Base-by-base conservation (phyloP, 2,888 invertebrate genomes). In the Ferdinandea cuprea region DNA sequence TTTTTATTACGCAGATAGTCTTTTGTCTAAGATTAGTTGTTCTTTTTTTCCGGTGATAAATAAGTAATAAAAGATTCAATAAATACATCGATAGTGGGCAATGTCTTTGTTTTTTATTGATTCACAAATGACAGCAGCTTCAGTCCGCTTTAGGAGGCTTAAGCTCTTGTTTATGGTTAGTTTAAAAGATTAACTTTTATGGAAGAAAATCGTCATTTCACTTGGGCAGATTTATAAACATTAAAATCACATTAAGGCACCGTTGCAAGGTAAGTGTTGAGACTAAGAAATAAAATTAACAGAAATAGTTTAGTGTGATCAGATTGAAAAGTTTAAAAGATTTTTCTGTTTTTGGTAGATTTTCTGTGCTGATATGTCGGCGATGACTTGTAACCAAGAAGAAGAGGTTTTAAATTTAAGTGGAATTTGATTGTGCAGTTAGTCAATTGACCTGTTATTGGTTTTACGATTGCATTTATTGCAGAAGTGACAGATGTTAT, bases 1-100 rank as follows among this genome's bases (percentile, higher is more conserved):
- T 56, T 74, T 80, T 80, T 80, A 80, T 80, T 80, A 56, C 74
- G 54, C 68, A n/a, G 48, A 61, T 56, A 61, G 78, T 66, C 59
- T 78, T 72, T 72, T 66, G 52, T 72, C 40, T 65, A 30, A 72
- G 50, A 59, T 74, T 68, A 80, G 74, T 68, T 56, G 50, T 56
- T 68, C n/a, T 63, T 40, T 69, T 37, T 58, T 69, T 32, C 44
- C 68, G 68, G 74, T 68, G 63, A 80, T 80, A 80, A 80, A 80
- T 68, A 74, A 68, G 74, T 63, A 68, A 74, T 80, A 80, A 80
- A 80, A 80, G 32, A 46, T 66, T 50, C 52, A 61, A 50, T 65
- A 21, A 50, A 32, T 17, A 32, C 19, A 46, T 35, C 37, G 63
- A 42, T 30, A 30, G 9, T 30, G 63, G 25, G 17, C 6, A 2